Percentiles rank a stretch among this genome's conserved stretches.
Evolutionary conservation across 2,888 invertebrate species (phyloP).

Genomic region (Galerucella nymphaeae): DNA sequence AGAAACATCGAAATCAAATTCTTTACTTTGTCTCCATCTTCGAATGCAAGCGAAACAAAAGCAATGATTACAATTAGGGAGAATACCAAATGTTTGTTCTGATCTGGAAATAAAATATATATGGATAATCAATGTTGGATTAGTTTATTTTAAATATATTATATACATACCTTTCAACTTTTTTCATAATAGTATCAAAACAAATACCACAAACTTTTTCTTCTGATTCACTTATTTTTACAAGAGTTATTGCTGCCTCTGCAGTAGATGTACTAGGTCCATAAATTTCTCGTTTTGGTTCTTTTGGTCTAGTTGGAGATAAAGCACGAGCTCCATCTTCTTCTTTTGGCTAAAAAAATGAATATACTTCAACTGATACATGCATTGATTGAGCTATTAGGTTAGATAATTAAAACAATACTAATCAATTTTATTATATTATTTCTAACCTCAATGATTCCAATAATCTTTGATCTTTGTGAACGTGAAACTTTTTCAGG

Average conservation of each 20-base stretch:
- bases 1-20: conserved; percentile 51
- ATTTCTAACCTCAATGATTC: conserved; percentile 28
- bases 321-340: conserved; percentile 37
- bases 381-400: too few relatives aligned
- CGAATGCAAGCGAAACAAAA: conserved; percentile 52
- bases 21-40: conserved; percentile 52
- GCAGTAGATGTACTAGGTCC: conserved; percentile 45
- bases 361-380: neutral
- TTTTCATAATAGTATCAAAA: conserved; percentile 50
- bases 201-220: conserved; percentile 53
- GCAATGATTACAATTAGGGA: conserved; percentile 54
- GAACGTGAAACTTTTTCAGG: conserved; percentile 24
- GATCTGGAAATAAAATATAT: conserved; percentile 24
- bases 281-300: conserved; percentile 18
- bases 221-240: conserved; percentile 41
- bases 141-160: neutral
- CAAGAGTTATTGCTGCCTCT: conserved; percentile 37
- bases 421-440: too few relatives aligned
- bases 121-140: neutral
- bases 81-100: conserved; percentile 51
- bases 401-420: too few relatives aligned
- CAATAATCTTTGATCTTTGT: conserved; percentile 14
- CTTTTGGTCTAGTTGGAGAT: conserved; percentile 31
- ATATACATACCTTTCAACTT: conserved; percentile 30
- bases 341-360: conserved; percentile 26